Evolutionary conservation across 1,140 invertebrate genomes (phyloP), one percentile per base, ranked within the genome.

Genomic region (Ditylenchus dipsaci): DNA sequence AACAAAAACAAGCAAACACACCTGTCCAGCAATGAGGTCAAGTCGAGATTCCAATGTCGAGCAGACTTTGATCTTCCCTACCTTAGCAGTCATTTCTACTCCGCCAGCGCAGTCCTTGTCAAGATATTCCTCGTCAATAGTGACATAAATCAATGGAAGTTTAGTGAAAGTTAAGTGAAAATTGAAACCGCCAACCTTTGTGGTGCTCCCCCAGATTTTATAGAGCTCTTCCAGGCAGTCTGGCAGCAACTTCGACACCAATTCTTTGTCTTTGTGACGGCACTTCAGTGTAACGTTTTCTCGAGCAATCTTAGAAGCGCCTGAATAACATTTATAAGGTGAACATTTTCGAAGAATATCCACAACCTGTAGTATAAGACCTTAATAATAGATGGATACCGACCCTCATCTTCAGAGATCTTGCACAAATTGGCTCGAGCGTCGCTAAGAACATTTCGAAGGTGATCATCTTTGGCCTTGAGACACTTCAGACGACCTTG

Each of bases 41-140:
- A 97, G 86, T 79, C 94, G 88, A 68, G 90, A 91, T 85, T 97
- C 94, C 84, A 98, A 85, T 58, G 94, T 97, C 84, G 97, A 97
- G 81, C 88, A 88, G 68, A 97, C 91, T 87, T 90, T 91, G 81
- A 90, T 93, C 81, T 90, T 90, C 69, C 91, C 91, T 82, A 86
- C 89, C 57, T 89, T 88, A 49, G 91, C 89, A 63, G 89, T 82
- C 43, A 97, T 83, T 80, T 96, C 93, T 74, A 97, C 87, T 76
- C 95, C 95, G 67, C 95, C 95, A 82, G 91, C 91, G 63, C 87
- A 88, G 58, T 94, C 90, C 42, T 88, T 83, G 13, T 90, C 82
- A 53, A 95, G 86, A 67, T 84, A 80, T 23, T 84, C 78, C 21
- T 77, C 80, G 63, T 85, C 84, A 13, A 86, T 68, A 15, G 58